A percentile compares a stretch with the other conserved stretches of the same genome.
phyloP scores from a whole-genome alignment of 2,797 vertebrate genomes.

The Channa striata region DNA sequence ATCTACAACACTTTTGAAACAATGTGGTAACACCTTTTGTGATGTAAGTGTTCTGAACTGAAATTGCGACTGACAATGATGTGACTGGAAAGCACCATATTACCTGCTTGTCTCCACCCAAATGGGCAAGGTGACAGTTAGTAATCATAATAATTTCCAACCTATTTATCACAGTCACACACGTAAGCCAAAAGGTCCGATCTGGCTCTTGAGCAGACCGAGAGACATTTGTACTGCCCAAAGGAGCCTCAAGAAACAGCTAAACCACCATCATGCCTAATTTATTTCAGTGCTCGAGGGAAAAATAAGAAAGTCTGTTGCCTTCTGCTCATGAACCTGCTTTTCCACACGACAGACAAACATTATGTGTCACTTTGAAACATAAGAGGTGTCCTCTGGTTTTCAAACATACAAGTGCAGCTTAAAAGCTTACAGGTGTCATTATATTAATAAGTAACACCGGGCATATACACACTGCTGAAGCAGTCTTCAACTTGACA shows the following conservation, averaged over 20 bases:
- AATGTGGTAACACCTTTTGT: not conserved
- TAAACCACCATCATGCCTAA: not conserved
- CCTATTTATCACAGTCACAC: no score
- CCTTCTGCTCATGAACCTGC: not conserved
- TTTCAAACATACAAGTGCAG: not conserved
- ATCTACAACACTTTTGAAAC: no score
- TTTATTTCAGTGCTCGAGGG: not conserved
- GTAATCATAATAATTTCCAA: no score
- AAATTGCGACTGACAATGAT: not conserved
- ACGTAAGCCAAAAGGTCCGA: not conserved
- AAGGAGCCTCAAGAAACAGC: not conserved
- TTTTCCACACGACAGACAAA: not conserved
- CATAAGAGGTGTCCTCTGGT: not conserved
- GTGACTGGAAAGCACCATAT: not conserved
- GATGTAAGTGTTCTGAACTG: not conserved
- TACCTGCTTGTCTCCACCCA: no score
- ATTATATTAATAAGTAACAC: not conserved
- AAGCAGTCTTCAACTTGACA: not conserved
- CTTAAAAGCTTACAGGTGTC: not conserved
- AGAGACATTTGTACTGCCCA: not conserved
- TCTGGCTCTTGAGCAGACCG: not conserved
- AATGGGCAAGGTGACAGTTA: no score
- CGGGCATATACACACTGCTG: not conserved
- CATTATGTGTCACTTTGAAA: not conserved
- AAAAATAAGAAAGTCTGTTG: not conserved